A percentile compares a stretch with the other conserved stretches of the same genome.
These are phyloP conservation scores for Chloroclystis v-ata DNA, from an alignment of 2,888 invertebrate species.

Conservation along the genomic window DNA sequence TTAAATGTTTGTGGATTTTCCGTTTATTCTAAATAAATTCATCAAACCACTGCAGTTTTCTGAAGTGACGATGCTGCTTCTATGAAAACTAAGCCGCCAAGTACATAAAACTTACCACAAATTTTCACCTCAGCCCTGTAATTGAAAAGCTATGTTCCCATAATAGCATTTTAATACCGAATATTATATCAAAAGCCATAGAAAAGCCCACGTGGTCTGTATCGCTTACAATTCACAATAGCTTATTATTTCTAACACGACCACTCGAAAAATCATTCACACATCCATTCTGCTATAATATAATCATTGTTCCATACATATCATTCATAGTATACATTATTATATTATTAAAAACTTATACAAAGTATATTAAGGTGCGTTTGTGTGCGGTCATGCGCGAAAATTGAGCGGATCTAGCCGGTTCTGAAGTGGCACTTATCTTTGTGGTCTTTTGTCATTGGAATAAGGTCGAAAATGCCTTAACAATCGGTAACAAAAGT, in stretches of 20 bases:
- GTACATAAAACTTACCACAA: too few species aligned
- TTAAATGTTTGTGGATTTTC: too few species aligned
- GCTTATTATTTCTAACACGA: conserved; percentile 29
- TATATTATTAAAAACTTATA: conserved; percentile 73
- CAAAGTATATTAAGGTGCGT: conserved; percentile 56
- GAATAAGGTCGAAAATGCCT: conserved; percentile 23
- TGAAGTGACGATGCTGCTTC: too few species aligned
- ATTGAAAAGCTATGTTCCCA: conserved; percentile 1
- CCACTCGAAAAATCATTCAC: conserved; percentile 32
- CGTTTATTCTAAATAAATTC: too few species aligned
- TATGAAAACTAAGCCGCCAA: too few species aligned
- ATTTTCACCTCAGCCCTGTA: neutral
- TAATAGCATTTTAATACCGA: neutral
- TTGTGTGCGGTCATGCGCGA: conserved; percentile 62
- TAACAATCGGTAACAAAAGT: conserved; percentile 18
- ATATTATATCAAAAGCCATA: conserved; percentile 13
- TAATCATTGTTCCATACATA: conserved; percentile 30
- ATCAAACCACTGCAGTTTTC: too few species aligned
- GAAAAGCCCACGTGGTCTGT: conserved; percentile 26
- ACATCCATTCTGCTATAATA: conserved; percentile 28
- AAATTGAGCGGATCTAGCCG: conserved; percentile 68
- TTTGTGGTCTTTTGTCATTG: conserved; percentile 14
- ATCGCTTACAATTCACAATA: conserved; percentile 25
- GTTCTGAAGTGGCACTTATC: conserved; percentile 60
- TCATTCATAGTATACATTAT: conserved; percentile 43